Base-by-base conservation (phyloP, 2,113 vertebrate species). In the Centropus unirufus region DNA sequence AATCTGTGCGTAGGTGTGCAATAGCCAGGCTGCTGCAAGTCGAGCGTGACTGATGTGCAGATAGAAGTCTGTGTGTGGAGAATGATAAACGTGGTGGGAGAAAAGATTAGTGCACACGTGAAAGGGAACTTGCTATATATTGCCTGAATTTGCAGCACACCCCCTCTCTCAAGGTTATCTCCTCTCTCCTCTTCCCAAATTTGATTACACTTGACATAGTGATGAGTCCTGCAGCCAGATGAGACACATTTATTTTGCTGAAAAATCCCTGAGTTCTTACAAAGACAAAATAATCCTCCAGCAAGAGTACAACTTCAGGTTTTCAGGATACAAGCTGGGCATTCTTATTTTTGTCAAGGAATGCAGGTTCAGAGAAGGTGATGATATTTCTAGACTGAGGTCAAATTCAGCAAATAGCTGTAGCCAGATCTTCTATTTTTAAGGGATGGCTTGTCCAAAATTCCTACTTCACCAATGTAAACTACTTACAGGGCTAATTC, bases 31-130 rank as follows among this genome's bases (percentile, higher is more conserved):
- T 97, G 90, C 81, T 93, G 66, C 55, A 92, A 84, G 78, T 14
- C 67, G 88, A 95, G 63, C 72, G 4, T 95, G 97, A 97, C 88
- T 95, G 95, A 94, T 96, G 95, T 95, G 90, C 81, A 94, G 90
- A 97, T 94, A 95, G 67, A 88, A 90, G 84, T 75, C 88, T 93
- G 24, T 95, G 96, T 40, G 73, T 72, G 83, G 69, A 73, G 95
- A 95, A 97, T 96, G 66, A 90, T 73, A 96, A 97, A 92, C 49
- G 23, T 11, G n/a, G 32, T 58, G 51, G 61, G 57, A 74, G 83
- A 91, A 63, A 72, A 68, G 58, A 87, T 87, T 34, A 72, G 68
- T 29, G 67, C 70, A 78, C 57, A 12, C 0, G 3, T 91, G 91
- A 88, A 91, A 86, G 72, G 40, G 29, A 93, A 47, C 63, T 84